Percentiles rank a stretch among this genome's conserved stretches.
phyloP scores from a whole-genome alignment of 2,888 invertebrate species.

The Hydriomena furcata region DNA sequence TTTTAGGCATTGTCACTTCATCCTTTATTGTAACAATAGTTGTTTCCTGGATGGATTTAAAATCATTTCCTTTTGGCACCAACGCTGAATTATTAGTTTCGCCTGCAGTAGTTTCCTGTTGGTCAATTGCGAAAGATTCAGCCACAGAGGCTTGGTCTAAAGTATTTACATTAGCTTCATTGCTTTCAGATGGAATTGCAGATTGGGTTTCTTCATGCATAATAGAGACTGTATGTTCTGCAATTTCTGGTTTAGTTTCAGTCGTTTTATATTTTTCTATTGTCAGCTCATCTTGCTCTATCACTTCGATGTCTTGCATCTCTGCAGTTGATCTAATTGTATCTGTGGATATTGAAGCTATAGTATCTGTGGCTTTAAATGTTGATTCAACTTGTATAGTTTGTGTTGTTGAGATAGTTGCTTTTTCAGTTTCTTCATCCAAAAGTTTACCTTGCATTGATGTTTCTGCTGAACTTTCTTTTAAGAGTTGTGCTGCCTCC shows the following conservation, averaged over 20 bases:
- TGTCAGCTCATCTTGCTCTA: neutral
- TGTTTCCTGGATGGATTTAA: neutral
- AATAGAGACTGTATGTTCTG: neutral
- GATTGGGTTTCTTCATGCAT: neutral
- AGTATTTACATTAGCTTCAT: neutral
- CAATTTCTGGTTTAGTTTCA: neutral
- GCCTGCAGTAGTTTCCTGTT: neutral
- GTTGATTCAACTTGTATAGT: neutral
- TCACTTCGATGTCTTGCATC: neutral
- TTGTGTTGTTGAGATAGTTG: constrained; percentile 8
- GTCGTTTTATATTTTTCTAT: neutral
- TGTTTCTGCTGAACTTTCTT: constrained; percentile 2
- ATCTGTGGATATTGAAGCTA: neutral
- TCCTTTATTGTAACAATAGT: neutral
- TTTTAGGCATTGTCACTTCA: neutral
- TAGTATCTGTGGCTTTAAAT: neutral
- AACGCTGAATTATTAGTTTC: neutral
- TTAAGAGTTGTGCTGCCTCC: neutral
- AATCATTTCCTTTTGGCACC: neutral
- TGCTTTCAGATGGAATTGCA: neutral
- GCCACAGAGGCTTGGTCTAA: neutral
- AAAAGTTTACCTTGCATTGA: neutral
- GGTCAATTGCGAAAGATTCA: neutral
- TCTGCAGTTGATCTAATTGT: neutral
- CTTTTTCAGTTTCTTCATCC: neutral